Conservation (phyloP, 37 sponge, comb jelly and placozoan species). For the Axinella damicornis region DNA sequence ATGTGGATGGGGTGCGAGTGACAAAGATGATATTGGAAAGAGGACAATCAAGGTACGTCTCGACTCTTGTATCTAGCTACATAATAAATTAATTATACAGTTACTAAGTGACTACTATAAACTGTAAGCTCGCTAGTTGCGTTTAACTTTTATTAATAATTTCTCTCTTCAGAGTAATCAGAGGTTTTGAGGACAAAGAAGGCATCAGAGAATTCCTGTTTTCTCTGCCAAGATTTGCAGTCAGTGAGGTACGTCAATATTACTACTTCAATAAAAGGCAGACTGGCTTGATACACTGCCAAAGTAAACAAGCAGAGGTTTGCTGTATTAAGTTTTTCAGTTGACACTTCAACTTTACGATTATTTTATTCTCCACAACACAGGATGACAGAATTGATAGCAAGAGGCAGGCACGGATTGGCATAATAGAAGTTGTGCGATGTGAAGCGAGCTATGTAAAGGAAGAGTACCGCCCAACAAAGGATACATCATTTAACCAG, state of each 20-base stretch:
- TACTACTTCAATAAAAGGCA: background rate
- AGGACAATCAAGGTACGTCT: conserved; percentile 51
- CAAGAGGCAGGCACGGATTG: conserved; percentile 44
- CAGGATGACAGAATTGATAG: conserved; percentile 46
- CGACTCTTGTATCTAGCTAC: background rate
- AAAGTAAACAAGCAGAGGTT: background rate
- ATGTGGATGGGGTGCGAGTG: conserved; percentile 70
- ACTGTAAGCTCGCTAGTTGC: background rate
- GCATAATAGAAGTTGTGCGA: conserved; percentile 56
- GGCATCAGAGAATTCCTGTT: conserved; percentile 75
- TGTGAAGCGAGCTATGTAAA: conserved; percentile 62
- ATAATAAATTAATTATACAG: background rate
- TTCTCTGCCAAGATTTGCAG: conserved; percentile 67
- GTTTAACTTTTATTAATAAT: too few relatives aligned
- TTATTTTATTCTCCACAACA: background rate
- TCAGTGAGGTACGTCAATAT: conserved; percentile 8
- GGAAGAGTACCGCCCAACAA: conserved; percentile 60
- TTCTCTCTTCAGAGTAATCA: conserved; percentile 35
- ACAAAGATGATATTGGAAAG: conserved; percentile 63
- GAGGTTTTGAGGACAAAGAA: conserved; percentile 68
- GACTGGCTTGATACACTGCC: background rate
- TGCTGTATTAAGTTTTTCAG: too few relatives aligned
- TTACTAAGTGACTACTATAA: background rate
- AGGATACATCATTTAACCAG: conserved; percentile 49
- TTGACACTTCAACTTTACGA: background rate